A percentile compares a stretch with the other conserved stretches of the same genome.
Conservation (phyloP, 2,888 invertebrate species). For the Tetramorium bicarinatum region DNA sequence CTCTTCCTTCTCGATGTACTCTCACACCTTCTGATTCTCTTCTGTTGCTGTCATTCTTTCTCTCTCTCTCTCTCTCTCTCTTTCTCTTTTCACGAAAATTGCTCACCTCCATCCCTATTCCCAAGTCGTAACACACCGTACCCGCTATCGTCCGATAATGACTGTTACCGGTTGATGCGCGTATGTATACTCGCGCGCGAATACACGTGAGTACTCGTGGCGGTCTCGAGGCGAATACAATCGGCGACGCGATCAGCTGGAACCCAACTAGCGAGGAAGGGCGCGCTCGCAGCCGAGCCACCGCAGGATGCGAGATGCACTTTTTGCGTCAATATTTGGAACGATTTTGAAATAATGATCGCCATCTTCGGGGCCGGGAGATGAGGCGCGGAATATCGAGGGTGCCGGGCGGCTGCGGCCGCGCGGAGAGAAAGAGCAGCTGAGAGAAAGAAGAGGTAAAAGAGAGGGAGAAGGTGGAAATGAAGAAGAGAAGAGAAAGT, state of each 20-base stretch:
- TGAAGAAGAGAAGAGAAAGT: constrained; percentile 41
- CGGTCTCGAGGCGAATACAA: constrained; percentile 58
- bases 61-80: constrained; percentile 26
- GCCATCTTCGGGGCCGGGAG: constrained; percentile 36
- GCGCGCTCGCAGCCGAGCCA: constrained; percentile 61
- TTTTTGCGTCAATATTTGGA: constrained; percentile 81
- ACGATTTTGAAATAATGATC: constrained; percentile 82
- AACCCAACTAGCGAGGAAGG: constrained; percentile 34
- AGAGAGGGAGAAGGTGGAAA: constrained; percentile 49
- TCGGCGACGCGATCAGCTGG: constrained; percentile 54
- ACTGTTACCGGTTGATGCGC: constrained; percentile 4
- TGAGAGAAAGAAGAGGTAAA: constrained; percentile 48
- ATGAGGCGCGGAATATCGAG: constrained; percentile 22
- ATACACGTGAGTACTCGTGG: constrained; percentile 52
- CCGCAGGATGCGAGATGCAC: constrained; percentile 80
- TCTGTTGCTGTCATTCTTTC: constrained; percentile 48
- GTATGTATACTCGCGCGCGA: constrained; percentile 37
- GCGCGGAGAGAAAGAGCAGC: constrained; percentile 47
- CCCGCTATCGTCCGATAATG: constrained; percentile 27
- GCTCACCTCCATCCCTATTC: constrained; percentile 64
- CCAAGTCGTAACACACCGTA: constrained; percentile 49
- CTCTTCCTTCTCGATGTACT: background rate
- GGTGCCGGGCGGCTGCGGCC: constrained; percentile 15
- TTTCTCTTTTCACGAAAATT: constrained; percentile 68
- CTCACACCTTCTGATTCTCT: constrained; percentile 26